Conservation (phyloP, 1,140 invertebrate genomes). For the Bombus ignitus region DNA sequence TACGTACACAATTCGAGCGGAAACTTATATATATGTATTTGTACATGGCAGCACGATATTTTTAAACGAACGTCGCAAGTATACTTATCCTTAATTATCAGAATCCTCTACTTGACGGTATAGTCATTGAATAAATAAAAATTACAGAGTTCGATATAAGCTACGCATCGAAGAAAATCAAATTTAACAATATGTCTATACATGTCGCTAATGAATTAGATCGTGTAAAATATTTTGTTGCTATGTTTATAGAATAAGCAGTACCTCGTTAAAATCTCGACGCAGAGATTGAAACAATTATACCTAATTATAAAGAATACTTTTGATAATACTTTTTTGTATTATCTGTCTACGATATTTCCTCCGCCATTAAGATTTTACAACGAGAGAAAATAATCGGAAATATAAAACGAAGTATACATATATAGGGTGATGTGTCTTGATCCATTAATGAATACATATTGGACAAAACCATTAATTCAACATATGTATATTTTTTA, state of each 20-base stretch:
- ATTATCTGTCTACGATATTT: constrained; percentile 24
- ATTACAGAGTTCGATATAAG: constrained; percentile 6
- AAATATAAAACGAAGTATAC: neutral
- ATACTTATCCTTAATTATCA: neutral
- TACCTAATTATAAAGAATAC: constrained; percentile 39
- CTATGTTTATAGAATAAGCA: constrained; percentile 31
- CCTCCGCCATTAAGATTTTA: neutral
- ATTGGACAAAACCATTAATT: neutral
- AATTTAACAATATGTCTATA: constrained; percentile 30
- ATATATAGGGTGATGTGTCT: neutral
- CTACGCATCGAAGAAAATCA: neutral
- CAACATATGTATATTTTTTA: neutral
- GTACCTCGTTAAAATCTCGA: neutral
- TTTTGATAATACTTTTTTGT: constrained; percentile 21
- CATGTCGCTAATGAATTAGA: constrained; percentile 4
- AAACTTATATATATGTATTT: constrained; percentile 35
- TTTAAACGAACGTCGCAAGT: neutral
- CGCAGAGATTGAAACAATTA: neutral
- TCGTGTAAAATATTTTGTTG: constrained; percentile 43
- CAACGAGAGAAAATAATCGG: neutral
- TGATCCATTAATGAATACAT: neutral
- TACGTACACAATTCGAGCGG: constrained; percentile 1
- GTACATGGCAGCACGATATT: constrained; percentile 36
- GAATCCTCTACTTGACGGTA: neutral
- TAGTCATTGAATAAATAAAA: constrained; percentile 18